phyloP scores from a whole-genome alignment of 1,140 invertebrate species.

The Kradibia gibbosae region DNA sequence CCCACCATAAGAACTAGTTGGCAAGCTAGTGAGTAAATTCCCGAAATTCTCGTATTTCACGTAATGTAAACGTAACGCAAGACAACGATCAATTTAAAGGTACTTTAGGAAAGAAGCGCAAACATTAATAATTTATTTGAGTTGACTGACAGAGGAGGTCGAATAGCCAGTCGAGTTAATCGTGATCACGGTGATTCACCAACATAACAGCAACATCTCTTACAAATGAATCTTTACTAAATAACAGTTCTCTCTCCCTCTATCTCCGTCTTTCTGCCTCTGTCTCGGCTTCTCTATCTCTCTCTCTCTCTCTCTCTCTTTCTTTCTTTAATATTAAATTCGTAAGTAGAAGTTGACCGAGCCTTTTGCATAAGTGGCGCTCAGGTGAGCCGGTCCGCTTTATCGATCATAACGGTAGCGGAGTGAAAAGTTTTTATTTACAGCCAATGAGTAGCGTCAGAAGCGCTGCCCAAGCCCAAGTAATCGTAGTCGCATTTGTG shows the following conservation, averaged over 20 bases:
- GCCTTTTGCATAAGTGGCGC: not conserved
- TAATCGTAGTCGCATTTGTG: not conserved
- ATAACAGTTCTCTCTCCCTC: too few species aligned
- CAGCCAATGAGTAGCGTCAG: not conserved
- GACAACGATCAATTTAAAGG: too few species aligned
- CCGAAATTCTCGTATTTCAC: too few species aligned
- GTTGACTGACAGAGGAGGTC: too few species aligned
- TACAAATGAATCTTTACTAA: not conserved
- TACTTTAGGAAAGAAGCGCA: too few species aligned
- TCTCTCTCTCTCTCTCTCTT: not conserved
- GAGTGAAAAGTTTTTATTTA: not conserved
- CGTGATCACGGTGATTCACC: not conserved
- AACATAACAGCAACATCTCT: not conserved
- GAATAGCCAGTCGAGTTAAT: not conserved
- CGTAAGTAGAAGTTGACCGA: not conserved
- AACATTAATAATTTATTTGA: too few species aligned
- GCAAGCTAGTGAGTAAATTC: too few species aligned
- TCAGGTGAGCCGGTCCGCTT: not conserved
- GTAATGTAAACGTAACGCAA: too few species aligned
- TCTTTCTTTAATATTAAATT: slow-evolving; percentile 9
- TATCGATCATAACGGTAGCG: not conserved
- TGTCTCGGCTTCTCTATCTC: not conserved
- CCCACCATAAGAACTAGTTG: too few species aligned
- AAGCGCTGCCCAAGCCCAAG: too few species aligned
- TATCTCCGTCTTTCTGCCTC: too few species aligned